A percentile compares a stretch with the other conserved stretches of the same genome.
Conservation (phyloP, 2,888 invertebrate genomes). For the Acrobasis consociella region DNA sequence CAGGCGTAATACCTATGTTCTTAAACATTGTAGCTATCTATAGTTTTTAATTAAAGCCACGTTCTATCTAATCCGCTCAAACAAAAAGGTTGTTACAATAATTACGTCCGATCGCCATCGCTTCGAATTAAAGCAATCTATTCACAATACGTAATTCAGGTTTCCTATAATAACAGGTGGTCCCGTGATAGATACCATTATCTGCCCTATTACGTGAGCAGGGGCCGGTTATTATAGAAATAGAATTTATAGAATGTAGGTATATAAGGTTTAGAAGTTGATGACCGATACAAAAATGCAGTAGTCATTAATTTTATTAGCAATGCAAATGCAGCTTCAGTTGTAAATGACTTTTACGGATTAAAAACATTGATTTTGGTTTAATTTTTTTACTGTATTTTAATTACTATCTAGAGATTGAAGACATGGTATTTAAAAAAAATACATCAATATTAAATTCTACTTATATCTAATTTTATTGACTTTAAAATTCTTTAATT, state of each 20-base stretch:
- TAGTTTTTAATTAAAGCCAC: conserved; percentile 15
- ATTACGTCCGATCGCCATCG: conserved; percentile 20
- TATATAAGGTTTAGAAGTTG: not conserved
- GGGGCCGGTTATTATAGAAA: conserved; percentile 12
- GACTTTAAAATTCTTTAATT: too few species aligned
- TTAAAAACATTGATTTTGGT: too few species aligned
- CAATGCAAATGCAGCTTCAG: not conserved
- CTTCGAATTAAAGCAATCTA: conserved; percentile 47
- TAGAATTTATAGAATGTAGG: not conserved
- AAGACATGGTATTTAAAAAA: too few species aligned
- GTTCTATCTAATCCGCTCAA: conserved; percentile 20
- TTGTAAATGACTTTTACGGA: too few species aligned
- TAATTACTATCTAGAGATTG: too few species aligned
- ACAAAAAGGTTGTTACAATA: conserved; percentile 14
- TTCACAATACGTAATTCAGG: conserved; percentile 46
- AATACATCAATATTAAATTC: too few species aligned
- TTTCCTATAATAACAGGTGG: conserved; percentile 46
- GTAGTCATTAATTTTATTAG: not conserved
- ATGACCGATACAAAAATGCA: conserved; percentile 18
- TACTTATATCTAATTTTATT: too few species aligned
- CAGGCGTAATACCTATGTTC: not conserved
- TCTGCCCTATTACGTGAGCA: conserved; percentile 26
- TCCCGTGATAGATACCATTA: conserved; percentile 43
- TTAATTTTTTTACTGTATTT: too few species aligned
- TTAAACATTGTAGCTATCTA: not conserved